A percentile compares a stretch with the other conserved stretches of the same genome.
These are phyloP conservation scores for Chiridota heheva DNA, from an alignment of 35 echinoderm and acorn worm genomes.

Conservation along the genomic window DNA sequence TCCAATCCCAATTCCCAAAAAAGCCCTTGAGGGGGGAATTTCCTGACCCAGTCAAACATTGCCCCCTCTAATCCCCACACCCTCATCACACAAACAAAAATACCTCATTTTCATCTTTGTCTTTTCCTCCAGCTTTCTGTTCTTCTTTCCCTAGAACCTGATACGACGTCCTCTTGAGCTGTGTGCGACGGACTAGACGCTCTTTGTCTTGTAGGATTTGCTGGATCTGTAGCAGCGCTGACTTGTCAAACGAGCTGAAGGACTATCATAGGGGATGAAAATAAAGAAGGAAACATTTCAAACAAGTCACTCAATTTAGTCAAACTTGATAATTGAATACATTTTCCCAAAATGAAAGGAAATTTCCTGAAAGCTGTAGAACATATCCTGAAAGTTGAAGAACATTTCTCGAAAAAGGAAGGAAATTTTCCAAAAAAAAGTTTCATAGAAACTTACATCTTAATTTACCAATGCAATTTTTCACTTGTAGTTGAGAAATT, in stretches of 20 bases:
- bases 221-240: constrained; percentile 69
- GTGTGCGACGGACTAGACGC: constrained; percentile 70
- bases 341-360: too few relatives aligned
- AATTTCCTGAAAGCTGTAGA: too few relatives aligned
- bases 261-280: constrained; percentile 55
- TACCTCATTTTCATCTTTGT: constrained; percentile 31
- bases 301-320: background rate
- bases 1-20: background rate
- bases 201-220: constrained; percentile 81
- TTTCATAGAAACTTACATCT: too few relatives aligned
- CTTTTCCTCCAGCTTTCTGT: constrained; percentile 10
- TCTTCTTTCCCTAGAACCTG: constrained; percentile 63
- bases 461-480: too few relatives aligned
- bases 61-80: background rate
- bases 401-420: background rate
- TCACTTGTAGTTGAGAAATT: too few relatives aligned
- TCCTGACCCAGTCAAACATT: background rate
- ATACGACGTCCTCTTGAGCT: constrained; percentile 73
- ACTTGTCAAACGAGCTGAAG: constrained; percentile 91
- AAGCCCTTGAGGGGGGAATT: background rate
- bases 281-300: background rate
- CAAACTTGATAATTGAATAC: background rate
- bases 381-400: background rate
- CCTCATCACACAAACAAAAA: constrained; percentile 13
- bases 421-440: background rate